Conservation (phyloP, 2,113 vertebrate species). For the Condylura cristata region DNA sequence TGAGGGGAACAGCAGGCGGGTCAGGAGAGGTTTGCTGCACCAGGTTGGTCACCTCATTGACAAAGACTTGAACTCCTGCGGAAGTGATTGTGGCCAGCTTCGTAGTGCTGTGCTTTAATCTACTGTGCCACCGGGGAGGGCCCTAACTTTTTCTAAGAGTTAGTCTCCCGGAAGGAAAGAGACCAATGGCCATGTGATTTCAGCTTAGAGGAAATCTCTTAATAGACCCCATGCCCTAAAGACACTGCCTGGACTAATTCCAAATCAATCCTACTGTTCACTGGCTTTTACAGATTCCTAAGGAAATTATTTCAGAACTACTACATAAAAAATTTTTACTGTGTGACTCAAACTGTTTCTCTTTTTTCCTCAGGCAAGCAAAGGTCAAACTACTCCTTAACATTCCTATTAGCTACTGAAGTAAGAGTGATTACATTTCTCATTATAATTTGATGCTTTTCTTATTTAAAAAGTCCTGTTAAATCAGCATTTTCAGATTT, state of each 20-base stretch:
- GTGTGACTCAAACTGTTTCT: conserved; percentile 42
- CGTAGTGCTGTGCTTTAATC: no score
- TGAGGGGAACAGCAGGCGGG: no score
- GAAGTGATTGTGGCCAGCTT: no score
- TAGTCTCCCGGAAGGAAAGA: neutral
- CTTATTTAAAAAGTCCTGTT: conserved; percentile 34
- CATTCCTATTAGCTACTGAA: conserved; percentile 31
- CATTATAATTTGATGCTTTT: conserved; percentile 64
- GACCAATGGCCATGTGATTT: neutral
- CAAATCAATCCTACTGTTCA: conserved; percentile 42
- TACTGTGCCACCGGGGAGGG: no score
- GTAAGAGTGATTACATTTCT: conserved; percentile 43
- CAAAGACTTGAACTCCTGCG: no score
- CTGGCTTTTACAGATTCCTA: conserved; percentile 44
- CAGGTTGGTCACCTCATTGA: no score
- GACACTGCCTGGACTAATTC: conserved; percentile 10
- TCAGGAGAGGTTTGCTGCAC: no score
- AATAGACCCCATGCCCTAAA: conserved; percentile 8
- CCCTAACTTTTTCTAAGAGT: neutral
- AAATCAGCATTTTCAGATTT: conserved; percentile 56
- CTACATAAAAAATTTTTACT: conserved; percentile 5
- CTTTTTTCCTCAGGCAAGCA: conserved; percentile 49
- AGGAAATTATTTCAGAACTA: conserved; percentile 61
- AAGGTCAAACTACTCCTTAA: conserved; percentile 46
- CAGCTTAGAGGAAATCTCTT: neutral